Evolutionary conservation across 1,140 invertebrate genomes (phyloP).

Genomic region (Marisa cornuarietis): DNA sequence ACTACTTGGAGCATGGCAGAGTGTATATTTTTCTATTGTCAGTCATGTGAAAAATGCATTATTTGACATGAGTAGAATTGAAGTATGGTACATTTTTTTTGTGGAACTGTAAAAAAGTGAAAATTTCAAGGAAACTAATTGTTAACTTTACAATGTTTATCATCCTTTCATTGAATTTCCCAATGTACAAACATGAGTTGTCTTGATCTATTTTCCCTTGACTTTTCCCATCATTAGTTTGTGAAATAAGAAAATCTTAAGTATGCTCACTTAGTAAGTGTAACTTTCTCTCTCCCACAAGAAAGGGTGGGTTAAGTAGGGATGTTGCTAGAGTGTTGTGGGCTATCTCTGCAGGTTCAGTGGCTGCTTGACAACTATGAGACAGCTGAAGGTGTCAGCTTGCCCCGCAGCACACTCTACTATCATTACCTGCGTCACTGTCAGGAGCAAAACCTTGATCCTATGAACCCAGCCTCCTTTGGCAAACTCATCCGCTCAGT

Average conservation of each 20-base stretch:
- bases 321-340: slow-evolving; percentile 53
- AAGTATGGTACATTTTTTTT: too few relatives aligned
- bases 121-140: too few relatives aligned
- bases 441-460: slow-evolving; percentile 91
- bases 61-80: too few relatives aligned
- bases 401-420: slow-evolving; percentile 95
- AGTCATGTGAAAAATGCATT: slow-evolving; percentile 80
- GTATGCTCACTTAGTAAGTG: background rate
- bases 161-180: too few relatives aligned
- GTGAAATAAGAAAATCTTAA: too few relatives aligned
- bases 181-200: too few relatives aligned
- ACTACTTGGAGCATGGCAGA: too few relatives aligned
- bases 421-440: slow-evolving; percentile 96
- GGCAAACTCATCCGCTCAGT: slow-evolving; percentile 98
- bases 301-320: slow-evolving; percentile 42
- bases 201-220: too few relatives aligned
- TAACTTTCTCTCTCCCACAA: slow-evolving; percentile 36
- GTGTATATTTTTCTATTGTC: background rate
- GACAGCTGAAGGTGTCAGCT: slow-evolving; percentile 94
- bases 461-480: slow-evolving; percentile 98
- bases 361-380: slow-evolving; percentile 99
- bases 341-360: slow-evolving; percentile 78
- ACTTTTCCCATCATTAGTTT: too few relatives aligned
- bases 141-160: too few relatives aligned
- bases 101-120: too few relatives aligned